Base-by-base conservation (phyloP, 2,888 invertebrate species). In the Sarcophaga rosellei region DNA sequence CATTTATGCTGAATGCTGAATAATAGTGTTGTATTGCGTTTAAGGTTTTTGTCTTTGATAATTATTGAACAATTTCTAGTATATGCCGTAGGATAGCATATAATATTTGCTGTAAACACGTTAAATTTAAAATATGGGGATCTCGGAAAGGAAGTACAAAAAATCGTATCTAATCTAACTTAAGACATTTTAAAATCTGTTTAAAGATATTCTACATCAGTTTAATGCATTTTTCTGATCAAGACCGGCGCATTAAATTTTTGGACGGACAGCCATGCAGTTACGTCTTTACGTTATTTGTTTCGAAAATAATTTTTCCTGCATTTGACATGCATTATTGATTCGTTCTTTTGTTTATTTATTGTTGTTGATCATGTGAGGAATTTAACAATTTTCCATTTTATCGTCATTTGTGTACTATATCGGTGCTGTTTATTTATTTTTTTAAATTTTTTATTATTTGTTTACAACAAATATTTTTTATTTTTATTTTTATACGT, bases 21-120 rank as follows among this genome's bases (percentile, higher is more conserved):
- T 47, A 17, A 44, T n/a, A 75, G 81, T 6, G 35, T 21, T 68
- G 68, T 35, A 68, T 74, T 68, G 53, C 53, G 17, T 53, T 53
- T 53, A 53, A 53, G 53, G 53, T 53, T 53, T 1, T 2, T 53
- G 53, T 53, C 53, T 53, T 53, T 53, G 53, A 53, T 53, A 17
- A 15, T 53, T 53, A 47, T 47, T 15, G 4, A 35, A 1, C 35
- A 10, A 35, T 35, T 35, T 35, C 8, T 35, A 35, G 8, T 35
- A 35, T 2, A 8, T 35, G 2, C 1, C 35, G 35, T 35, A 8
- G 2, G 8, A 35, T 35, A 35, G 35, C 35, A 8, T 35, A 35
- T 35, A 35, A 35, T 35, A 35, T 35, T 35, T 35, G 35, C 6
- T 35, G 35, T 6, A 10, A 10, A 10, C 2, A 35, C 35, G 35